Base-by-base conservation (phyloP, 2,888 invertebrate species). In the Folsomia manolachei region DNA sequence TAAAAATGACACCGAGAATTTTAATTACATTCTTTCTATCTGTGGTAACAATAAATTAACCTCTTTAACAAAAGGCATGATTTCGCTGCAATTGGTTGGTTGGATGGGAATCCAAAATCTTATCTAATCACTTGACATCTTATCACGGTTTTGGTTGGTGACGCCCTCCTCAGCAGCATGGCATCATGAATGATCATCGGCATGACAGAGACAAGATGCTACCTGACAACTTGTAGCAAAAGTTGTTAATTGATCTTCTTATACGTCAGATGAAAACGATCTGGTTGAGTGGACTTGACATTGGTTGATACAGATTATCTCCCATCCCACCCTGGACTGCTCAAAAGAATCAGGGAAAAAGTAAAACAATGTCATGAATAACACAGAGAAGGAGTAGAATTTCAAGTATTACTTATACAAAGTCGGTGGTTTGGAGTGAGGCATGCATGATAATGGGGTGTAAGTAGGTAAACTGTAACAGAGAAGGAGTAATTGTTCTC, bases 251-350 rank as follows among this genome's bases (percentile, higher is more conserved):
- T 51, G 52, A 27, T 18, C 52, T n/a, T n/a, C n/a, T 19, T 66
- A 66, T 66, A 66, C 39, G 52, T 51, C 65, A 66, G 52, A 27
- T 14, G 21, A 27, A n/a, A 52, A 66, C 23, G 51, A 66, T 66
- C 65, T 66, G 21, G 65, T 52, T 66, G 65, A 66, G 23, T 56
- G 56, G 39, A 56, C 19, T 51, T 66, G 65, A 66, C 65, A n/a
- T n/a, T n/a, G n/a, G 65, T 66, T 51, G 51, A 66, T 66, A 66
- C 65, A 66, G 65, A 66, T 66, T 66, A 66, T 66, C 65, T 39
- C 1, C 64, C 21, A 27, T 27, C 26, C 4, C n/a, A n/a, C 4
- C 7, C n/a, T n/a, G n/a, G n/a, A n/a, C n/a, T n/a, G n/a, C n/a
- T n/a, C 7, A 39, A 14, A 14, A 39, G 39, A 39, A 4, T 39